Base-by-base conservation (phyloP, 2,888 invertebrate species). In the Caenorhabditis sp. region DNA sequence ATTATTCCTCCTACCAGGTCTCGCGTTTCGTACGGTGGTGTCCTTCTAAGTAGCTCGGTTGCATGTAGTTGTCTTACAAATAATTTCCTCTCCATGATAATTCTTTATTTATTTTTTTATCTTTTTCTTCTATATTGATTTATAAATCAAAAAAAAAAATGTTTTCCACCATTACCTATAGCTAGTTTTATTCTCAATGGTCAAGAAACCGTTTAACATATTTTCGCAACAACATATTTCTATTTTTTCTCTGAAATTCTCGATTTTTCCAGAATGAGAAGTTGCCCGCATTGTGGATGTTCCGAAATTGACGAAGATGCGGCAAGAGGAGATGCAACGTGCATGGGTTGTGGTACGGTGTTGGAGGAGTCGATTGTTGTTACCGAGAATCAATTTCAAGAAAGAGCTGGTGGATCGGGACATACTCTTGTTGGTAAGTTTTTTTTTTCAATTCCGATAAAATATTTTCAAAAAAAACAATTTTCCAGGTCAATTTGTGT, bases 361-460 rank as follows among this genome's bases (percentile, higher is more conserved):
- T 90, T 99, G 19, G 97, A 97, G 88, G 95, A 97, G 87, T 95
- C 94, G 85, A 93, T 95, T 64, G 97, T 99, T 87, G 96, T 99
- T 26, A 93, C 95, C 1, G 97, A 97, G 89, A 93, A 97, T 26
- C 94, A 95, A 88, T 99, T 97, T 88, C 94, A 95, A 89, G 97
- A 99, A 69, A 65, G 81, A 58, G 82, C 84, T 51, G 84, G 86
- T 4, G 86, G 86, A 23, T 76, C 76, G 10, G 90, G 95, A 95
- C 0, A 93, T 94, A 3, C 92, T 92, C 2, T 85, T 49, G 81
- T 86, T 61, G 85, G 86, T 83, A 54, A 58, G 79, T 49, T 31
- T 43, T 49, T 59, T 37, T 17, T 24, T n/a, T n/a, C n/a, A n/a
- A n/a, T n/a, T n/a, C n/a, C 31, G 43, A 24, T 50, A 6, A 10